Conservation (phyloP, 2,888 invertebrate genomes). For the Cataglyphis livida region DNA sequence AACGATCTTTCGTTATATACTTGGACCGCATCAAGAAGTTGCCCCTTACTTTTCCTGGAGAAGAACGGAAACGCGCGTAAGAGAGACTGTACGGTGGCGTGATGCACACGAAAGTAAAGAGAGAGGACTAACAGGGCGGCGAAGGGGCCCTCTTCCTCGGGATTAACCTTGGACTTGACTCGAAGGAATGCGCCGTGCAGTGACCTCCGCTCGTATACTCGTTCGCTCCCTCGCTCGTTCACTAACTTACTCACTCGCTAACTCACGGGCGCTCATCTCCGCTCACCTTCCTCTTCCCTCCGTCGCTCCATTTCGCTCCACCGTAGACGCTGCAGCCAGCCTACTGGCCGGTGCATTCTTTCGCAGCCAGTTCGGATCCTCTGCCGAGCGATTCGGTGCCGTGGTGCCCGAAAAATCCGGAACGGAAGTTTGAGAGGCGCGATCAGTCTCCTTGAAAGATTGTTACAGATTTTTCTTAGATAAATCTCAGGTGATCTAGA, state of each 20-base stretch:
- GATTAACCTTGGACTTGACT: slow-evolving; percentile 84
- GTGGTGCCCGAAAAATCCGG: not conserved
- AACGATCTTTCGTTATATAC: not conserved
- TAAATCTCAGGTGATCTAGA: not conserved
- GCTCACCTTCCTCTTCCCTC: slow-evolving; percentile 40
- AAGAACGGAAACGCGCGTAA: slow-evolving; percentile 29
- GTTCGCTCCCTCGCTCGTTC: slow-evolving; percentile 41
- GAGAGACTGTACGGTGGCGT: slow-evolving; percentile 3
- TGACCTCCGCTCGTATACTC: slow-evolving; percentile 76
- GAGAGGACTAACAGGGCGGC: slow-evolving; percentile 43
- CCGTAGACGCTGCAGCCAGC: slow-evolving; percentile 36
- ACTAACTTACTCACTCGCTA: slow-evolving; percentile 29
- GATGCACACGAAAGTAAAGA: slow-evolving; percentile 29
- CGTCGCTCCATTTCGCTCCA: slow-evolving; percentile 44
- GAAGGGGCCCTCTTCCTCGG: slow-evolving; percentile 71
- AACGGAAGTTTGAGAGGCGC: not conserved
- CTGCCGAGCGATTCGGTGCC: not conserved
- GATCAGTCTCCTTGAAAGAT: not conserved
- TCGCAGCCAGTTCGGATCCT: not conserved
- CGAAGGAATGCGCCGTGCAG: slow-evolving; percentile 83
- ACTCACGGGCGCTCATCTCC: slow-evolving; percentile 31
- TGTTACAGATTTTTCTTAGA: not conserved
- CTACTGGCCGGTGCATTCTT: slow-evolving; percentile 20
- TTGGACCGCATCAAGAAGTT: not conserved
- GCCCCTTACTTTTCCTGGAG: not conserved